Evolutionary conservation across 2,888 invertebrate genomes (phyloP).

Genomic region (Labia minor): DNA sequence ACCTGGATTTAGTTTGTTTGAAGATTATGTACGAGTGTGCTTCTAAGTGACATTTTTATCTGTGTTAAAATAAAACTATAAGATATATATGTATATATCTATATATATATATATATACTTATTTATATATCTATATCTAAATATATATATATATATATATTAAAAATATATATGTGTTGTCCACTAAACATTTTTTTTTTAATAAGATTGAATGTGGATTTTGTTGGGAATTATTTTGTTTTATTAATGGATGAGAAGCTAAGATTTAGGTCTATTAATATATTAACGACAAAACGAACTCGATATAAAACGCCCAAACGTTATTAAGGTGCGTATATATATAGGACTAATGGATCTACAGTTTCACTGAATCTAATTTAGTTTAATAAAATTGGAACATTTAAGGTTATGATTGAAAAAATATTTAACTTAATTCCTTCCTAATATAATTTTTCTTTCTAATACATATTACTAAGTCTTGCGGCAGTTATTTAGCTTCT

Average conservation of each 20-base stretch:
- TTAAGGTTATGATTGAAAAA: not conserved
- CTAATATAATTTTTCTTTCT: conserved; percentile 7
- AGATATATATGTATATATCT: no score
- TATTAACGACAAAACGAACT: not conserved
- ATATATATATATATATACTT: no score
- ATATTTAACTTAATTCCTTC: conserved; percentile 13
- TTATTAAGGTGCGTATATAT: not conserved
- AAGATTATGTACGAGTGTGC: conserved; percentile 13
- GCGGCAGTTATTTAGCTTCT: conserved; percentile 5
- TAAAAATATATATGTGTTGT: not conserved
- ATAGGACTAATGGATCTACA: not conserved
- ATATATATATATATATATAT: not conserved
- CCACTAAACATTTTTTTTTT: not conserved
- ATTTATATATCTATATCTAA: not conserved
- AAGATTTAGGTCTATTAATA: conserved; percentile 3
- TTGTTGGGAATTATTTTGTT: not conserved
- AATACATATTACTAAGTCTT: not conserved
- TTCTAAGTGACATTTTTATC: conserved; percentile 4
- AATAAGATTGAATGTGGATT: not conserved
- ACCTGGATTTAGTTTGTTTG: conserved; percentile 4
- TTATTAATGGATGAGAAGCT: conserved; percentile 1
- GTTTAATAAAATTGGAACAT: not conserved
- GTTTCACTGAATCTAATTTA: not conserved
- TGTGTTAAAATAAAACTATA: conserved; percentile 4
- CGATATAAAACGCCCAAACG: not conserved